Evolutionary conservation across 2,888 invertebrate species (phyloP).

Genomic region (Brachypterus glaber): DNA sequence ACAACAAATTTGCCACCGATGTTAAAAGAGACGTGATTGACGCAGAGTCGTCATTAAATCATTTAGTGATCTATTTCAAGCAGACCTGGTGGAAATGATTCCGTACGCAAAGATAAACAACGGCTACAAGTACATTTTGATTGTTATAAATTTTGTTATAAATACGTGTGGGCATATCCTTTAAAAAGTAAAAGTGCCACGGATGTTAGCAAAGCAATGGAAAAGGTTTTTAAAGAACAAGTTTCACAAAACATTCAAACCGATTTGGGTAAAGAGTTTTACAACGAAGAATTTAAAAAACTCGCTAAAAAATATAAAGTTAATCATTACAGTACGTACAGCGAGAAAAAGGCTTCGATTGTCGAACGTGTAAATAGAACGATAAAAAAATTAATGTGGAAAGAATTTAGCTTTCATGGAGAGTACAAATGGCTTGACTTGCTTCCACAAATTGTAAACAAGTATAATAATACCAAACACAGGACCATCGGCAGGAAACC

Average conservation of each 20-base stretch:
- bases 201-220: conserved; percentile 18
- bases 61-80: conserved; percentile 36
- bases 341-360: conserved; percentile 3
- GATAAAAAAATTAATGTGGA: conserved; percentile 15
- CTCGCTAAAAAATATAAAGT: conserved; percentile 13
- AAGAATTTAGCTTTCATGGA: conserved; percentile 21
- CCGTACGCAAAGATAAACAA: conserved; percentile 27
- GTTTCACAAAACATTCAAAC: conserved; percentile 16
- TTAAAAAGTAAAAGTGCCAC: conserved; percentile 26
- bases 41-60: conserved; percentile 30
- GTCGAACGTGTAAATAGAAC: conserved; percentile 7
- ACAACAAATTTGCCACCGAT: not conserved
- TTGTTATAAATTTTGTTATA: conserved; percentile 32
- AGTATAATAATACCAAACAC: conserved; percentile 3
- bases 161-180: conserved; percentile 31
- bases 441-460: conserved; percentile 1
- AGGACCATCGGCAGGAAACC: conserved; percentile 2
- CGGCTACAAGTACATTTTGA: conserved; percentile 27
- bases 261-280: conserved; percentile 16
- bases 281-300: conserved; percentile 7
- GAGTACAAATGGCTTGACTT: conserved; percentile 15
- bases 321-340: conserved; percentile 14
- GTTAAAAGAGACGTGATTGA: not conserved
- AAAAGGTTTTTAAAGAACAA: conserved; percentile 1
- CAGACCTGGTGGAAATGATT: conserved; percentile 34